These are phyloP conservation scores for Diloba caeruleocephala DNA, from an alignment of 2,888 invertebrate species.

Conservation along the genomic window DNA sequence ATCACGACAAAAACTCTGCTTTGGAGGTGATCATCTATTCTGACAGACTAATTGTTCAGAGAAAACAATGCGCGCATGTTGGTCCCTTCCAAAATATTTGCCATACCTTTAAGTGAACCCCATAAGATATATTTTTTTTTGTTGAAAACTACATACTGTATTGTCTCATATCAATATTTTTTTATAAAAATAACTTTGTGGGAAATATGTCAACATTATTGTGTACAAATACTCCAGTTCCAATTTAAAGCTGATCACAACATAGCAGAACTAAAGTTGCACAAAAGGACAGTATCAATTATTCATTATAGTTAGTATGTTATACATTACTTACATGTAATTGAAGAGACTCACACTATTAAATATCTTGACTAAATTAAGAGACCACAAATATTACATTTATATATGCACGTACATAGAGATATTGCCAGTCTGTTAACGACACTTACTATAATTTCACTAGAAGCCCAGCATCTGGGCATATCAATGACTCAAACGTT, in stretches of 20 bases:
- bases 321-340: conserved; percentile 83
- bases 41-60: conserved; percentile 59
- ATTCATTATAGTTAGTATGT: conserved; percentile 81
- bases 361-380: conserved; percentile 89
- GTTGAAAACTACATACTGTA: conserved; percentile 83
- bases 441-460: conserved; percentile 88
- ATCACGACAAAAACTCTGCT: conserved; percentile 61
- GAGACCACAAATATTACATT: conserved; percentile 87
- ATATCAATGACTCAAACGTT: conserved; percentile 85
- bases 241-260: conserved; percentile 88
- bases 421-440: conserved; percentile 88
- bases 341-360: conserved; percentile 88
- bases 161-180: conserved; percentile 86
- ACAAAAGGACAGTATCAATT: conserved; percentile 84
- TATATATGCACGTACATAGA: conserved; percentile 87
- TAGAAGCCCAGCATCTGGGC: conserved; percentile 86
- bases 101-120: conserved; percentile 74
- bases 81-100: conserved; percentile 86
- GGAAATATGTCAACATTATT: conserved; percentile 79
- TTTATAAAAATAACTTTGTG: conserved; percentile 87
- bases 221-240: conserved; percentile 85
- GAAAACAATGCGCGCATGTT: conserved; percentile 76
- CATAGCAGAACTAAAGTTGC: conserved; percentile 87
- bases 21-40: conserved; percentile 64
- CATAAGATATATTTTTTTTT: conserved; percentile 66